Conservation (phyloP, 2,113 vertebrate species). For the Lophochroa leadbeateri region DNA sequence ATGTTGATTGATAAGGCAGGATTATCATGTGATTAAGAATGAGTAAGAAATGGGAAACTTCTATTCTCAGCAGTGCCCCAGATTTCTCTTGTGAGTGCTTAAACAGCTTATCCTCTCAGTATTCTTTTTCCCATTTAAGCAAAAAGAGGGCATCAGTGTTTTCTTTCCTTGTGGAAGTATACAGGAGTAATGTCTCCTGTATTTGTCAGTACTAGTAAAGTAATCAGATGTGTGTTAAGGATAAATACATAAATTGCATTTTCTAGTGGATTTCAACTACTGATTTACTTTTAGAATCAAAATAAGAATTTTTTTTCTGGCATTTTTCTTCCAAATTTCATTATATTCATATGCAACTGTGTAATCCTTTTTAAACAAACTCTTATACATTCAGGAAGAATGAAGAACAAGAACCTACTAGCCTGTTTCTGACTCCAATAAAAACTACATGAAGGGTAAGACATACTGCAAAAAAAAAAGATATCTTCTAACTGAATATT, state of each 20-base stretch:
- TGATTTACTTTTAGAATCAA: not conserved
- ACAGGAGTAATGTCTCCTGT: not conserved
- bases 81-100: not conserved
- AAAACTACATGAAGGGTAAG: not conserved
- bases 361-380: not conserved
- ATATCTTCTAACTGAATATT: not conserved
- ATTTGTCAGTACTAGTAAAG: not conserved
- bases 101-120: not conserved
- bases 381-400: not conserved
- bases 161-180: not conserved
- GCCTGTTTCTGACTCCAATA: not conserved
- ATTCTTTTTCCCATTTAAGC: not conserved
- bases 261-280: not conserved
- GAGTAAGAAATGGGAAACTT: not conserved
- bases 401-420: not conserved
- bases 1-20: not conserved
- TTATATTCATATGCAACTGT: not conserved
- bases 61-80: not conserved
- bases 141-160: not conserved
- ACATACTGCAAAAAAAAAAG: not conserved
- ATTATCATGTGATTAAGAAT: not conserved
- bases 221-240: not conserved
- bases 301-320: not conserved
- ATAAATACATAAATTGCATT: not conserved
- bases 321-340: not conserved